These are phyloP conservation scores for Acleris laterana DNA, from an alignment of 2,888 invertebrate genomes.

Conservation along the genomic window DNA sequence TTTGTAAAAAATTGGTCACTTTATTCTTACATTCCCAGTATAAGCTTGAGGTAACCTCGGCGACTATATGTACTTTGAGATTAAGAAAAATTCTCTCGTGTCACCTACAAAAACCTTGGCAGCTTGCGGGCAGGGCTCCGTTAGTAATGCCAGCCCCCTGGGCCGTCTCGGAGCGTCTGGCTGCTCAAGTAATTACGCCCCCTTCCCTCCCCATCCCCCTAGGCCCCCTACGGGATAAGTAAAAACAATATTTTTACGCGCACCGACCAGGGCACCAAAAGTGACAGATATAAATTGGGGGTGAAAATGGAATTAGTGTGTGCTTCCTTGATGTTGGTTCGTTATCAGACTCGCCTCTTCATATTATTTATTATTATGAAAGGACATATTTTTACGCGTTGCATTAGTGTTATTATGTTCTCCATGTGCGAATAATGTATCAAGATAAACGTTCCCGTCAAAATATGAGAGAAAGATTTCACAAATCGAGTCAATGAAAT, in stretches of 20 bases:
- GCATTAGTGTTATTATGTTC: conserved; percentile 30
- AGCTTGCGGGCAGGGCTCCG: conserved; percentile 60
- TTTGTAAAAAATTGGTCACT: no score
- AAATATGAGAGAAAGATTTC: background rate
- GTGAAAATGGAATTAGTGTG: conserved; percentile 76
- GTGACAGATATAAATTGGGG: conserved; percentile 82
- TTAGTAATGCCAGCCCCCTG: conserved; percentile 69
- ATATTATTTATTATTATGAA: conserved; percentile 48
- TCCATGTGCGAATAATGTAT: background rate
- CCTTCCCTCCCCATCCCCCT: conserved; percentile 51
- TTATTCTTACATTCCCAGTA: no score
- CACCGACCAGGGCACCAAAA: conserved; percentile 73
- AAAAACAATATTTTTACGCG: conserved; percentile 83
- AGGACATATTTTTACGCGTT: conserved; percentile 29
- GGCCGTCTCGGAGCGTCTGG: conserved; percentile 64
- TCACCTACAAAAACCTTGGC: conserved; percentile 66
- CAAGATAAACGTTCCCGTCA: background rate
- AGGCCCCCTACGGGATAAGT: conserved; percentile 71
- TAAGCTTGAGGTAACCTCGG: conserved; percentile 22
- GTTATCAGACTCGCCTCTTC: conserved; percentile 54
- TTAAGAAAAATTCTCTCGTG: conserved; percentile 69
- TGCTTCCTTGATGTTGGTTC: conserved; percentile 54
- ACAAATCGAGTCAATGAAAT: conserved; percentile 1
- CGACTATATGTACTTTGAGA: conserved; percentile 44
- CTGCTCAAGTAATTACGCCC: conserved; percentile 81